Conservation (phyloP, 2,888 invertebrate species). For the Lysandra bellargus region DNA sequence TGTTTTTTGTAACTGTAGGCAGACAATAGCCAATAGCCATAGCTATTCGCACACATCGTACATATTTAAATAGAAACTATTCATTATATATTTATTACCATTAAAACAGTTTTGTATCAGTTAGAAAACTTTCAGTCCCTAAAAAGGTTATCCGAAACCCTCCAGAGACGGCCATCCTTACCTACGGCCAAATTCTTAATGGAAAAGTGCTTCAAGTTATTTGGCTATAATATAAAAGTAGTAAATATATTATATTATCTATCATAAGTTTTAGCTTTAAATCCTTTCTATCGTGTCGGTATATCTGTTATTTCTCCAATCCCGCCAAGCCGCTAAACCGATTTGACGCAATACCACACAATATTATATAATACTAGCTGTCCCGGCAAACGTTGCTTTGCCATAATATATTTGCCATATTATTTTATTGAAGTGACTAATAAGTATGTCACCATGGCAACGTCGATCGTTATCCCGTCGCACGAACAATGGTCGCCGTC, state of each 20-base stretch:
- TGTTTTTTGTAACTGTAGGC: background rate
- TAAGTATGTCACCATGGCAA: too few species aligned
- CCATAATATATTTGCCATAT: too few species aligned
- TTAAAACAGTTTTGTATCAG: slow-evolving; percentile 2
- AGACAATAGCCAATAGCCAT: background rate
- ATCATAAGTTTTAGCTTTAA: background rate
- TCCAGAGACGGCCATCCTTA: background rate
- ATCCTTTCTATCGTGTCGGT: background rate
- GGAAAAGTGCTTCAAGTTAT: background rate
- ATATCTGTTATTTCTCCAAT: too few species aligned
- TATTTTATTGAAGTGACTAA: too few species aligned
- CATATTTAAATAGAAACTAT: background rate
- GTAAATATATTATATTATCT: background rate
- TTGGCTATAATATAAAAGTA: background rate
- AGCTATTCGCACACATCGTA: background rate
- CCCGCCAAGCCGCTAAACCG: too few species aligned
- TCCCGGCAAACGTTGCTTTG: too few species aligned
- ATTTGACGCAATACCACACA: too few species aligned
- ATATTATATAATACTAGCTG: too few species aligned
- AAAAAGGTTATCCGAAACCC: slow-evolving; percentile 5
- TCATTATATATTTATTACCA: slow-evolving; percentile 21
- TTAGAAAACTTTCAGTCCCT: slow-evolving; percentile 11
- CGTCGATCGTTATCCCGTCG: too few species aligned
- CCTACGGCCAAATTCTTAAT: slow-evolving; percentile 10
- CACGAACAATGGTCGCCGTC: too few species aligned